phyloP scores from a whole-genome alignment of 2,113 vertebrate genomes.

The Okapia johnstoni region DNA sequence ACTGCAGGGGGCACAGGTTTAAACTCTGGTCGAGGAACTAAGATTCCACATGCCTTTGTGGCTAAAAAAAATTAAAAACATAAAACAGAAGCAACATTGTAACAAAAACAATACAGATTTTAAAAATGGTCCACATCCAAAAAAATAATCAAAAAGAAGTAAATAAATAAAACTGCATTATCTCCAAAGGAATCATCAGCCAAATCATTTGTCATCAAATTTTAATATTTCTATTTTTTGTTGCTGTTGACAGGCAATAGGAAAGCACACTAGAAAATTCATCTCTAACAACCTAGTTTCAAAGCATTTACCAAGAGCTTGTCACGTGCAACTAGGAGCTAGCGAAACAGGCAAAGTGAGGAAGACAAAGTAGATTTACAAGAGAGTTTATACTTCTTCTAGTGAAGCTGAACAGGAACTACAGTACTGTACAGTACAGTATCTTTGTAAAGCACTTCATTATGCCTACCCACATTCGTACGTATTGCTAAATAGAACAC shows the following conservation, averaged over 20 bases:
- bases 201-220: background rate
- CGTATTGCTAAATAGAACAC: background rate
- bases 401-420: background rate
- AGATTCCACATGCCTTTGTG: background rate
- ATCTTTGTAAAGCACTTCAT: background rate
- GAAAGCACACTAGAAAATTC: background rate
- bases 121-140: background rate
- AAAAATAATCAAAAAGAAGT: background rate
- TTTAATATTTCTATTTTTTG: background rate
- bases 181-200: background rate
- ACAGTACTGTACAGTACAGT: background rate
- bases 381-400: background rate
- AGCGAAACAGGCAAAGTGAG: background rate
- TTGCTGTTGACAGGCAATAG: background rate
- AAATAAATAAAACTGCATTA: background rate
- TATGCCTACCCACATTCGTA: background rate
- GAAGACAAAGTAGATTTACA: background rate
- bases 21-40: background rate
- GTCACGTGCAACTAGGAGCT: background rate
- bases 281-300: background rate
- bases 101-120: background rate
- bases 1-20: background rate
- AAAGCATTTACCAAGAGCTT: background rate
- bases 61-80: background rate
- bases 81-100: background rate